Evolutionary conservation across 2,113 vertebrate species (phyloP), one percentile per base, ranked within the genome.

Genomic region (Lagopus leucura): DNA sequence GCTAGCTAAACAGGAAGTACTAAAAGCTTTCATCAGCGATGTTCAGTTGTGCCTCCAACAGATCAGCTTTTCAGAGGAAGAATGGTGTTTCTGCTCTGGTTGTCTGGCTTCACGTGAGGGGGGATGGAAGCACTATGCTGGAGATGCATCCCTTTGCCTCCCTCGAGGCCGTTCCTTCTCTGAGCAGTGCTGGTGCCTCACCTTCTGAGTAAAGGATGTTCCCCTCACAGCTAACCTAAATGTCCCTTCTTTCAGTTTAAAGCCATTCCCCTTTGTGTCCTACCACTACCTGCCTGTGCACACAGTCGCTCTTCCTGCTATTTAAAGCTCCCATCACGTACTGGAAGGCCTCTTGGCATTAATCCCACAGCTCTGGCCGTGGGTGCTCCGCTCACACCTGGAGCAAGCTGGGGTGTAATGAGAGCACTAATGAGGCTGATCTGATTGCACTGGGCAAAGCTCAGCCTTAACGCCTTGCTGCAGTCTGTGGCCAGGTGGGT

Each of bases 1-100:
- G 1, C 36, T 67, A 43, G 17, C 57, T 67, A 67, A 83, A 45
- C 28, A 71, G 69, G 61, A 60, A 61, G 88, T 36, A 22, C 65
- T 52, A 10, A 20, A 82, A 64, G 61, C 28, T 54, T 60, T 50
- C 64, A 28, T 30, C 61, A 72, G 30, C 73, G 4, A 18, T 88
- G 84, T 77, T 78, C 89, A 67, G 91, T 93, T 80, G 89, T 89
- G 72, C 78, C 85, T 83, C 79, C 74, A 60, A 50, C 60, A 88
- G 60, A 90, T 50, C 42, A 50, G 75, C 65, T 90, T 91, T 92
- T 80, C 2, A 0, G 64, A 43, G 69, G 72, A 52, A 60, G 82
- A 83, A 21, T 0, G 0, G 72, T 38, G 61, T 89, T 96, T 86
- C 63, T 92, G 74, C 87, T 64, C 61, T 2, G 82, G 72, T 91